A percentile compares a stretch with the other conserved stretches of the same genome.
Evolutionary conservation across 1,140 invertebrate species (phyloP).

Genomic region (Hyles euphorbiae): DNA sequence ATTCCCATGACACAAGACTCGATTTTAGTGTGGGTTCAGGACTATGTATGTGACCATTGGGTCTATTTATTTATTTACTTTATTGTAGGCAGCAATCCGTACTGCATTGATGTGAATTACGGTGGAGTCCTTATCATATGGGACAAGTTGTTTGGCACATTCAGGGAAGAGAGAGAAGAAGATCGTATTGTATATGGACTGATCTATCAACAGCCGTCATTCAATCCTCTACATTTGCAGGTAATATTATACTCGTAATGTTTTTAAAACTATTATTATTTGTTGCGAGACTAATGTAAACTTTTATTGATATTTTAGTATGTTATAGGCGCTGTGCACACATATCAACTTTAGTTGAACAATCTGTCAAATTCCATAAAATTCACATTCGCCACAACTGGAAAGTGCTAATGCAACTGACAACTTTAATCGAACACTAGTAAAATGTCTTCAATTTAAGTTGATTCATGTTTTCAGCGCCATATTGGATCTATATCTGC

Average conservation of each 20-base stretch:
- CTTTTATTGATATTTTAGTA: no score
- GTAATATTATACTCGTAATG: constrained; percentile 75
- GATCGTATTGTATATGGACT: constrained; percentile 88
- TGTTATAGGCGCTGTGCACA: no score
- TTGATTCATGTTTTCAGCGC: no score
- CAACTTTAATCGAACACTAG: no score
- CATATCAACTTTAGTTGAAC: no score
- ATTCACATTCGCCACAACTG: no score
- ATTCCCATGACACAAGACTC: no score
- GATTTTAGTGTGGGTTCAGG: not conserved
- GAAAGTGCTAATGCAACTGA: no score
- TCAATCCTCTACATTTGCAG: constrained; percentile 88
- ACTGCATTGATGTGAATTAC: constrained; percentile 92
- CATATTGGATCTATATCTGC: no score
- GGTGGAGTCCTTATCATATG: constrained; percentile 91
- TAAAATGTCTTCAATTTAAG: no score
- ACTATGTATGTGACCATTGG: not conserved
- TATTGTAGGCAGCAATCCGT: constrained; percentile 83
- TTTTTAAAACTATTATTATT: not conserved
- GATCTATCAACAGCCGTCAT: constrained; percentile 86
- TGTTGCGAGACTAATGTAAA: no score
- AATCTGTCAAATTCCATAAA: no score
- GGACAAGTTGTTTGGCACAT: constrained; percentile 92
- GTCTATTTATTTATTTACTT: not conserved
- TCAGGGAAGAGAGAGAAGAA: constrained; percentile 80